Percentiles rank a stretch among this genome's conserved stretches.
phyloP scores from a whole-genome alignment of 2,113 vertebrate species.

The Papio anubis region DNA sequence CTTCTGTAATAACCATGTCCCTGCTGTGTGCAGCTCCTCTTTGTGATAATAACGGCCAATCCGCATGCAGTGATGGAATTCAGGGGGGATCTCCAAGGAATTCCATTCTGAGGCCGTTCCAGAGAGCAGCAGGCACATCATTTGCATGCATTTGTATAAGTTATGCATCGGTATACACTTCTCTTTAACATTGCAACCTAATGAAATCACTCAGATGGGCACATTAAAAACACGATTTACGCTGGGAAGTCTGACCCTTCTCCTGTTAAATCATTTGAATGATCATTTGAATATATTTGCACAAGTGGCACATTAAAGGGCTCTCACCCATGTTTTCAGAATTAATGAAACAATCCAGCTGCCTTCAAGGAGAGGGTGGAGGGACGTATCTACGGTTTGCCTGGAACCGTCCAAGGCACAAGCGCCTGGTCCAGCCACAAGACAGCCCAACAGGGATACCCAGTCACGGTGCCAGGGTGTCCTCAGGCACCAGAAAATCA shows the following conservation, averaged over 20 bases:
- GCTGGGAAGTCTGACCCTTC: slow-evolving; percentile 54
- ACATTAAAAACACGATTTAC: slow-evolving; percentile 28
- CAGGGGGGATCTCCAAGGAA: slow-evolving; percentile 28
- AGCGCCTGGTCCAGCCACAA: not conserved
- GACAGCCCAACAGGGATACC: too few relatives aligned
- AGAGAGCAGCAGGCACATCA: not conserved
- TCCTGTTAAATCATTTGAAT: slow-evolving; percentile 23
- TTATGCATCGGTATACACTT: slow-evolving; percentile 35
- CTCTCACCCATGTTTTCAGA: not conserved
- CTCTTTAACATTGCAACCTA: slow-evolving; percentile 59
- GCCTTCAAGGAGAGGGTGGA: not conserved
- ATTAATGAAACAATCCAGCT: not conserved
- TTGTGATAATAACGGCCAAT: not conserved
- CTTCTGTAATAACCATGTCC: not conserved
- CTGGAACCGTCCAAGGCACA: not conserved
- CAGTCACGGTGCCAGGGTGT: rapidly evolving
- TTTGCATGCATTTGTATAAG: slow-evolving; percentile 70
- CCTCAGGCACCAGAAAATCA: not conserved
- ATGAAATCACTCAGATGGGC: slow-evolving; percentile 61
- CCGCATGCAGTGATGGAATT: not conserved
- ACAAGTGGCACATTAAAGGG: not conserved
- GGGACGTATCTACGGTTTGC: not conserved
- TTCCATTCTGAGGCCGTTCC: not conserved
- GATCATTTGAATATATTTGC: slow-evolving; percentile 60
- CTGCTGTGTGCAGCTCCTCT: not conserved